Evolutionary conservation across 2,113 vertebrate species (phyloP), one percentile per base, ranked within the genome.

Genomic region (Sclerurus mexicanus): DNA sequence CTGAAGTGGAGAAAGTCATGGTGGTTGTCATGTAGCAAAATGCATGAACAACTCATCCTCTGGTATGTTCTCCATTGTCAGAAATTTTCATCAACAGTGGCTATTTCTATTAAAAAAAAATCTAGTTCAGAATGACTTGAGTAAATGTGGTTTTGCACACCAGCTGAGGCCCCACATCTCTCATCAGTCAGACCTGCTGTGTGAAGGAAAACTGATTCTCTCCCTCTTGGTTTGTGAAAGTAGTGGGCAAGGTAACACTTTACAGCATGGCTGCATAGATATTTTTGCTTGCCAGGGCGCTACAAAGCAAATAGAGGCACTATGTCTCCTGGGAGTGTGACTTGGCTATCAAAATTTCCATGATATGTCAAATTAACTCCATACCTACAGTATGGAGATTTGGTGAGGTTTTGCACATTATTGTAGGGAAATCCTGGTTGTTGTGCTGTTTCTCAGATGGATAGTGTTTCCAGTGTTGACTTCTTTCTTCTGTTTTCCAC

Each of bases 11-110:
- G 22, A 53, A 69, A 71, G 22, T 44, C 2, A 2, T n/a, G 12
- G 13, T 59, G 19, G 35, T 79, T 59, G 14, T 33, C 68, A 33
- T 39, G 37, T 13, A 78, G 28, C 1, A 3, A 94, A 94, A 75
- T 3, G 3, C 4, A 1, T 0, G 5, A 85, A 35, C 22, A 76
- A 1, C 15, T 83, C 25, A 53, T n/a, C 53, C 30, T 8, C 35
- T 37, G 6, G 4, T 69, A 28, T 64, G 23, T 33, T 68, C 44
- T 77, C 35, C 15, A 4, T 75, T 68, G 64, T 40, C n/a, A 72
- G 67, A 68, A 72, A 42, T 47, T 66, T 58, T 80, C 62, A 28
- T 72, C 35, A 75, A 14, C 20, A 14, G 18, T 24, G n/a, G 11
- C 19, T 62, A 8, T 59, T 88, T 59, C 35, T 86, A 47, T 37